Conservation (phyloP, 2,888 invertebrate genomes). For the Conomelus anceps region DNA sequence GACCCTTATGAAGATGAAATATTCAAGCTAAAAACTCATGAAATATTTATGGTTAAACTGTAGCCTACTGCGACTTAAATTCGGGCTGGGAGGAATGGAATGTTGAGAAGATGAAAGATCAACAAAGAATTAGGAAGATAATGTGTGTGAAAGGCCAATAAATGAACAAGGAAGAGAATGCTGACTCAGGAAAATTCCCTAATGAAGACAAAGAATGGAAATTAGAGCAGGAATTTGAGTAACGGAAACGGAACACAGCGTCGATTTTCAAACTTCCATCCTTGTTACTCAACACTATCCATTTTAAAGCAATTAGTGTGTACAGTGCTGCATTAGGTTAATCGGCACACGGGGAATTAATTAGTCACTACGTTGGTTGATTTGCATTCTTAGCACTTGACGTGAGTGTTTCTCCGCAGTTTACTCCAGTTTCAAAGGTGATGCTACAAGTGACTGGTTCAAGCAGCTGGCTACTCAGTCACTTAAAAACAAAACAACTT, state of each 20-base stretch:
- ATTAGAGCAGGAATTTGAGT: background rate
- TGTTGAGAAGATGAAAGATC: no score
- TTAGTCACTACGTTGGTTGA: background rate
- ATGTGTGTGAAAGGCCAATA: background rate
- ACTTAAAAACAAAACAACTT: no score
- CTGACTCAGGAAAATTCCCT: background rate
- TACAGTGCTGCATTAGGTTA: background rate
- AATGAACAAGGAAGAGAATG: background rate
- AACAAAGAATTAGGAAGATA: no score
- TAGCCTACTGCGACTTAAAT: no score
- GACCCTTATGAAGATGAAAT: no score
- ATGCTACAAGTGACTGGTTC: background rate
- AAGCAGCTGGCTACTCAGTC: background rate
- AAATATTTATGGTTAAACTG: no score
- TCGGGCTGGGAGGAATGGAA: no score
- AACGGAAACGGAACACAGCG: no score
- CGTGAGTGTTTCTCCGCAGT: background rate
- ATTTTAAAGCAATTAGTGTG: background rate
- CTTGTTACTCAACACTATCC: background rate
- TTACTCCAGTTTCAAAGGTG: background rate
- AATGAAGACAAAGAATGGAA: background rate
- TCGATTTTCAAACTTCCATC: background rate
- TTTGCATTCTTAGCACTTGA: background rate
- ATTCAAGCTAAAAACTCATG: no score
- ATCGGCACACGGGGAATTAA: background rate